Conservation (phyloP, 2,888 invertebrate species). For the Scaptomyza cyrtandrae region DNA sequence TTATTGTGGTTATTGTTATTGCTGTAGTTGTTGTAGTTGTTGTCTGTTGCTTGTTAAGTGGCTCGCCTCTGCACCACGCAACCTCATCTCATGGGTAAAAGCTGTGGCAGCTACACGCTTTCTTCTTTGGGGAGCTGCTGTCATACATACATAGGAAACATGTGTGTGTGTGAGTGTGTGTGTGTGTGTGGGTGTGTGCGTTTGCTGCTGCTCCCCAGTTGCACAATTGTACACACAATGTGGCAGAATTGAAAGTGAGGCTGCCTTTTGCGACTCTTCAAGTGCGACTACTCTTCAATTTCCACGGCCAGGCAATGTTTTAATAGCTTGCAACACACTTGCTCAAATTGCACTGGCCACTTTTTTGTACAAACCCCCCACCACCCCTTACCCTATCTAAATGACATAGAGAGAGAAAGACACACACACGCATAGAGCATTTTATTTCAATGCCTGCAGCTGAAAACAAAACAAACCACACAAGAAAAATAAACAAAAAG, state of each 20-base stretch:
- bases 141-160: conserved; percentile 12
- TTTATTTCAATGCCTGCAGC: conserved; percentile 18
- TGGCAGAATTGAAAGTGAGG: conserved; percentile 46
- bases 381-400: conserved; percentile 9
- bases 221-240: conserved; percentile 22
- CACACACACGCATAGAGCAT: neutral
- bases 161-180: conserved; percentile 7
- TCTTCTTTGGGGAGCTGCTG: conserved; percentile 30
- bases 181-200: neutral
- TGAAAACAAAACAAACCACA: conserved; percentile 22
- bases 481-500: conserved; percentile 27
- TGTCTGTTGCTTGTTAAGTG: conserved; percentile 59
- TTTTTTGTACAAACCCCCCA: conserved; percentile 37
- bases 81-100: conserved; percentile 20
- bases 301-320: conserved; percentile 31
- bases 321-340: conserved; percentile 61
- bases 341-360: conserved; percentile 40
- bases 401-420: conserved; percentile 25
- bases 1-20: conserved; percentile 48
- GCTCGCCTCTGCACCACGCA: conserved; percentile 34
- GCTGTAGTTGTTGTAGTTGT: conserved; percentile 11
- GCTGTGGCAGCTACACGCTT: conserved; percentile 12
- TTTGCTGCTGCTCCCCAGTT: neutral
- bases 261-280: conserved; percentile 41
- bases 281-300: conserved; percentile 51